Evolutionary conservation across 2,113 vertebrate genomes (phyloP).

Genomic region (Lagenorhynchus albirostris): DNA sequence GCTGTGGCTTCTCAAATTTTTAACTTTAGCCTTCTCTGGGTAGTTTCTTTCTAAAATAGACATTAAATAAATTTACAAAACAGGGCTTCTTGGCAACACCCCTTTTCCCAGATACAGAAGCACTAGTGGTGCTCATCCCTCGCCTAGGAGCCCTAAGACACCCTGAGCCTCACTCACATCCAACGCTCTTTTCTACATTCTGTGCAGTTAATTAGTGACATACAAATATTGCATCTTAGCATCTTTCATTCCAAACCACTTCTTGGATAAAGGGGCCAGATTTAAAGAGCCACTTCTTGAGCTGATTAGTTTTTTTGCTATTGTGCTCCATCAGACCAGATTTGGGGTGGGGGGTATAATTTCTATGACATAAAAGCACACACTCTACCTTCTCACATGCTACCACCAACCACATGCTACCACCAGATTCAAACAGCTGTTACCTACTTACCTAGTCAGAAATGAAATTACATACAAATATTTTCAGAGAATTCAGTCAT

Average conservation of each 20-base stretch:
- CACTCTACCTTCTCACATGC: background rate
- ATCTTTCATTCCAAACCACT: constrained; percentile 8
- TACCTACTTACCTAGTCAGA: background rate
- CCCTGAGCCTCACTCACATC: background rate
- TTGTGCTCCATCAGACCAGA: background rate
- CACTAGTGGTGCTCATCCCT: background rate
- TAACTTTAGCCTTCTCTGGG: background rate
- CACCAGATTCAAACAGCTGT: background rate
- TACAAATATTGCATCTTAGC: background rate
- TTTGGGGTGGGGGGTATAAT: background rate
- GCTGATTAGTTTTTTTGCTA: background rate
- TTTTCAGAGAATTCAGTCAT: background rate
- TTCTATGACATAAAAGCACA: background rate
- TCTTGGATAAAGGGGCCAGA: background rate
- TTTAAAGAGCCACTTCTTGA: background rate
- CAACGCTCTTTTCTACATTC: background rate
- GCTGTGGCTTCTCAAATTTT: constrained; percentile 21
- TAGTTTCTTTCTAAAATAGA: constrained; percentile 17
- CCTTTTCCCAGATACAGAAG: background rate
- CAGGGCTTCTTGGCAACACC: background rate
- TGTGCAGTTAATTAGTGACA: background rate
- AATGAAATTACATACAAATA: background rate
- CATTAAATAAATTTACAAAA: background rate
- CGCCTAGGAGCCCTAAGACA: background rate
- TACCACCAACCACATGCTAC: background rate